A percentile compares a stretch with the other conserved stretches of the same genome.
Conservation (phyloP, 2,888 invertebrate species). For the Chaitophorus viminalis region DNA sequence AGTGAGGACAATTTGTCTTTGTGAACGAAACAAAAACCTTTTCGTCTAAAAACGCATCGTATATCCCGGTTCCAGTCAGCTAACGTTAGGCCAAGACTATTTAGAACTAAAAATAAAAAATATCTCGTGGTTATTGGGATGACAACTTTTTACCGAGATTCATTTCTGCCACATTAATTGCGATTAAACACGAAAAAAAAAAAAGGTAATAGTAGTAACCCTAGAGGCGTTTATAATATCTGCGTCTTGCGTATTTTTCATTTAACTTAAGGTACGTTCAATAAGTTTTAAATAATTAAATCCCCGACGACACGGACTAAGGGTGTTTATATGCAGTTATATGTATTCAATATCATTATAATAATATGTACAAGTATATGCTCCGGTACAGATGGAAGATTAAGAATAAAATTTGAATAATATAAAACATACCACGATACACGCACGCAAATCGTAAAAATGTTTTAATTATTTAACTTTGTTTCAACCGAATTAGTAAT, state of each 20-base stretch:
- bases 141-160: conserved; percentile 39
- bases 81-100: conserved; percentile 29
- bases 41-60: conserved; percentile 4
- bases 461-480: too few species aligned
- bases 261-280: not conserved
- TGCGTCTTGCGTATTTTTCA: not conserved
- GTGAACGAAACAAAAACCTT: conserved; percentile 8
- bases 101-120: conserved; percentile 35
- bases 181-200: conserved; percentile 11
- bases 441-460: too few species aligned
- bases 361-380: too few species aligned
- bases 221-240: not conserved
- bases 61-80: not conserved
- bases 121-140: not conserved
- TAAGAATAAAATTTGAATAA: too few species aligned
- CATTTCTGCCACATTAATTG: conserved; percentile 30
- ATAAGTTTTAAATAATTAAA: not conserved
- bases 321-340: not conserved
- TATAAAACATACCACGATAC: too few species aligned
- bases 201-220: not conserved
- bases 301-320: not conserved
- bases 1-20: conserved; percentile 32
- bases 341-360: too few species aligned
- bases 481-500: too few species aligned
- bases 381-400: too few species aligned